Evolutionary conservation across 1,140 invertebrate genomes (phyloP).

Genomic region (Myzus persicae): DNA sequence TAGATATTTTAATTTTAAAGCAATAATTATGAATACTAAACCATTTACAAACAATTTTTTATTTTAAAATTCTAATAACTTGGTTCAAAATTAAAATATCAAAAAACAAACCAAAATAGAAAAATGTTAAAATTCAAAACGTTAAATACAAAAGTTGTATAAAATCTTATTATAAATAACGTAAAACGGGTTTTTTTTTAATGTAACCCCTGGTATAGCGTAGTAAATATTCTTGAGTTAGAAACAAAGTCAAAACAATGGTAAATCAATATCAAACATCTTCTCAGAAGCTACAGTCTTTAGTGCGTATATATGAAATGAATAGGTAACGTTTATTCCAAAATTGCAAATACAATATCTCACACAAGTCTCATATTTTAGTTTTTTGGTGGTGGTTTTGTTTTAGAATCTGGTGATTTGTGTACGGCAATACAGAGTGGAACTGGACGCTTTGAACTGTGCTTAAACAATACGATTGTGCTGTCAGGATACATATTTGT

Average conservation of each 20-base stretch:
- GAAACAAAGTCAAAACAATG: not conserved
- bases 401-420: slow-evolving; percentile 14
- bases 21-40: no score
- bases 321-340: not conserved
- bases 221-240: not conserved
- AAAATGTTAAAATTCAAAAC: no score
- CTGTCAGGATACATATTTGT: not conserved
- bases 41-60: no score
- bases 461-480: slow-evolving; percentile 14
- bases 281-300: not conserved
- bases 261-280: not conserved
- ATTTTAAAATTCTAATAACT: no score
- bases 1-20: no score
- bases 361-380: not conserved
- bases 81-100: no score
- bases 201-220: no score
- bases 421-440: slow-evolving; percentile 14
- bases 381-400: not conserved
- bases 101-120: no score
- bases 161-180: no score
- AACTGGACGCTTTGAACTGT: slow-evolving; percentile 27
- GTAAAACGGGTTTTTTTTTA: no score
- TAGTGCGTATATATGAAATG: no score
- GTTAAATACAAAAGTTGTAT: no score
- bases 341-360: not conserved